Percentiles rank a stretch among this genome's conserved stretches.
These are phyloP conservation scores for Actinia equina DNA, from an alignment of 64 coral and sea anemone species.

Conservation along the genomic window DNA sequence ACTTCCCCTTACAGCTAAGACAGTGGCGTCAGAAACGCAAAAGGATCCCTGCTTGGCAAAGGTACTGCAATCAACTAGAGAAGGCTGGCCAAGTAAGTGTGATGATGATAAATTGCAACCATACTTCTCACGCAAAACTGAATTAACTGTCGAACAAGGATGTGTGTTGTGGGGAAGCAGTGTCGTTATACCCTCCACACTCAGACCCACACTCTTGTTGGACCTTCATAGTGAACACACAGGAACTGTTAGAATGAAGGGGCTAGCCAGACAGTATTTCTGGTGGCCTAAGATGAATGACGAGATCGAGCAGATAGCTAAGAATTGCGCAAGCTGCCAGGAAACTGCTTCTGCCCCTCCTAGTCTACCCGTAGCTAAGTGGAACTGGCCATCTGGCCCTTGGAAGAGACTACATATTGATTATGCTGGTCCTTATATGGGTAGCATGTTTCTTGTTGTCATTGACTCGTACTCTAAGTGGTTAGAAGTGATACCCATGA, in stretches of 20 bases:
- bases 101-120: conserved; percentile 25
- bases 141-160: conserved; percentile 35
- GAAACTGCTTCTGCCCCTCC: conserved; percentile 32
- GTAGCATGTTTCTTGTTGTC: conserved; percentile 51
- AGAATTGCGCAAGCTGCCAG: conserved; percentile 16
- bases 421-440: conserved; percentile 34
- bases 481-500: conserved; percentile 41
- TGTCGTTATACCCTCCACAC: conserved; percentile 34
- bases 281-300: conserved; percentile 31
- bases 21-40: conserved; percentile 30
- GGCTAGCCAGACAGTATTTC: conserved; percentile 34
- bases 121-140: conserved; percentile 31
- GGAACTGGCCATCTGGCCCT: conserved; percentile 39
- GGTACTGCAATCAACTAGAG: background rate
- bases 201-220: conserved; percentile 30
- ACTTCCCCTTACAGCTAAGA: conserved; percentile 27
- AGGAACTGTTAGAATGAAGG: conserved; percentile 42
- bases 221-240: conserved; percentile 42
- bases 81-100: conserved; percentile 22
- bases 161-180: conserved; percentile 47
- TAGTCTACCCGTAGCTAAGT: conserved; percentile 38
- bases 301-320: conserved; percentile 10
- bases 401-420: conserved; percentile 43
- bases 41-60: conserved; percentile 13
- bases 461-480: conserved; percentile 52